A percentile compares a stretch with the other conserved stretches of the same genome.
phyloP scores from a whole-genome alignment of 2,888 invertebrate genomes.

The Aphodius granarius region DNA sequence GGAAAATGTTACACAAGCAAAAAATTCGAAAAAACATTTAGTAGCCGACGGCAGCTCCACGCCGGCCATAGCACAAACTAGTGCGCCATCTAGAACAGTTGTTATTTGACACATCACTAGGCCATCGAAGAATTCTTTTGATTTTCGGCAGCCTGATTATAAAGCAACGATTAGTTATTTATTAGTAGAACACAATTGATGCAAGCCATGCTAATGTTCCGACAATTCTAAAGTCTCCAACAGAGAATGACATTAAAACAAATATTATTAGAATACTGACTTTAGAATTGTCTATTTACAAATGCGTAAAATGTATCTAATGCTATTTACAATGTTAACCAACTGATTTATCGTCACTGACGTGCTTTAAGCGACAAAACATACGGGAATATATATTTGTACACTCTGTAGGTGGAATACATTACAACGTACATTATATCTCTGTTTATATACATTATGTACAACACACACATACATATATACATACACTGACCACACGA shows the following conservation, averaged over 20 bases:
- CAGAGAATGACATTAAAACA: background rate
- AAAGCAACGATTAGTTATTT: background rate
- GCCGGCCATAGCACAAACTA: background rate
- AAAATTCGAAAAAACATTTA: constrained; percentile 1
- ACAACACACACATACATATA: background rate
- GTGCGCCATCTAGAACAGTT: constrained; percentile 6
- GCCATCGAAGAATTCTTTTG: background rate
- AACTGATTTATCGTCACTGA: background rate
- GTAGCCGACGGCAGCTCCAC: background rate
- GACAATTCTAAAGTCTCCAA: background rate
- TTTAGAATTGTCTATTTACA: background rate
- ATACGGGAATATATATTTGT: background rate
- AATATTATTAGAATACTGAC: background rate
- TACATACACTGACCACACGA: background rate
- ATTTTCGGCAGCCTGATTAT: background rate
- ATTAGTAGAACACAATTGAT: background rate
- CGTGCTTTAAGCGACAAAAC: background rate
- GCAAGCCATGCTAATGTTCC: background rate
- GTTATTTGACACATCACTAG: background rate
- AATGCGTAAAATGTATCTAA: background rate
- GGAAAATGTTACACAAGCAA: constrained; percentile 30
- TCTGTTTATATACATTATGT: background rate
- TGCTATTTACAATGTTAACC: background rate
- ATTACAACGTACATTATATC: background rate
- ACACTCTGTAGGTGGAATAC: background rate